phyloP scores from a whole-genome alignment of 2,888 invertebrate genomes.

The Agonopterix arenella region DNA sequence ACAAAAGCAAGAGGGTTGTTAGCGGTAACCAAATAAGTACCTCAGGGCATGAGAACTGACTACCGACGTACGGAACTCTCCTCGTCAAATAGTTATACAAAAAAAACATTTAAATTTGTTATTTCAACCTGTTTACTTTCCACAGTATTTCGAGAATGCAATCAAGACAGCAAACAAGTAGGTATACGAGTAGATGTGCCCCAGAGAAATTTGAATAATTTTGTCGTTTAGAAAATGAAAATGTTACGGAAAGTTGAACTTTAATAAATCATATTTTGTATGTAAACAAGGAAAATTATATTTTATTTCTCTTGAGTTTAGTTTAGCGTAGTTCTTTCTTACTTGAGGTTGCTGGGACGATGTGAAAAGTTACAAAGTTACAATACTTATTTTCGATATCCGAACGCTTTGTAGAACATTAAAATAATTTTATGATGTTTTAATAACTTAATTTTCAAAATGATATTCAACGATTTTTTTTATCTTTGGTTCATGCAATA shows the following conservation, averaged over 20 bases:
- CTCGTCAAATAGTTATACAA: conserved; percentile 10
- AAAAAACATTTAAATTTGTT: conserved; percentile 9
- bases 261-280: not conserved
- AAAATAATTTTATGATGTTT: too few species aligned
- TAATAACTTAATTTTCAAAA: too few species aligned
- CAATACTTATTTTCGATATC: too few species aligned
- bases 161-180: conserved; percentile 3
- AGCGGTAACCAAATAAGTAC: conserved; percentile 7
- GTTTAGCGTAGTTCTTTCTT: too few species aligned
- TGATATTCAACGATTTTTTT: too few species aligned
- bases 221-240: not conserved
- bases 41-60: conserved; percentile 5
- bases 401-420: too few species aligned
- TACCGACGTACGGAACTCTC: not conserved
- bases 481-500: too few species aligned
- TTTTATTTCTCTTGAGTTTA: too few species aligned
- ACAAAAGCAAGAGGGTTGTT: conserved; percentile 8
- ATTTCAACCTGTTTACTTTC: conserved; percentile 10
- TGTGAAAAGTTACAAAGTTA: too few species aligned
- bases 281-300: too few species aligned
- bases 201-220: conserved; percentile 1
- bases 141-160: conserved; percentile 6
- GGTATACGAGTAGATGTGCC: conserved; percentile 4
- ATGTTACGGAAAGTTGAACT: not conserved
- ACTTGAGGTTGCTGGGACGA: too few species aligned